Conservation (phyloP, 2,888 invertebrate species). For the Acanthacorydalis orientalis region DNA sequence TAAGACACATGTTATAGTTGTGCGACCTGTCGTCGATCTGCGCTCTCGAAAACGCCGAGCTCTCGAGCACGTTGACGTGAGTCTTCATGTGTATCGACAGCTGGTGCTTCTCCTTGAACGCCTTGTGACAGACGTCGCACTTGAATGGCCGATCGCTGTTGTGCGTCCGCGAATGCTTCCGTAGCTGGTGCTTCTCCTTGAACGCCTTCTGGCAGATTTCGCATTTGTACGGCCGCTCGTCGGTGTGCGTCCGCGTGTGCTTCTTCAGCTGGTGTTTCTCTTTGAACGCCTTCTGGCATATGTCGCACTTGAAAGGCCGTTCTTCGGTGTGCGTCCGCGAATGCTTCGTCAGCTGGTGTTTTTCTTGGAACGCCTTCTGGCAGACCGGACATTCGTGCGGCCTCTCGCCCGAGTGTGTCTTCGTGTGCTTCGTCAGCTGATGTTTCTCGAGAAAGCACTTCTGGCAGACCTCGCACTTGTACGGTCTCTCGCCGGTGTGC, state of each 20-base stretch:
- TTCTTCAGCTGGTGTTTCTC: neutral
- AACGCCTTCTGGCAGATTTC: conserved; percentile 4
- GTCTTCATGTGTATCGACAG: conserved; percentile 2
- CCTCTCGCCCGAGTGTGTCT: neutral
- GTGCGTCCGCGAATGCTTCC: conserved; percentile 1
- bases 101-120: conserved; percentile 1
- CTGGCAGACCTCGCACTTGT: neutral
- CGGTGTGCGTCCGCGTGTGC: conserved; percentile 1
- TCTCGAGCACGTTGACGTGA: neutral
- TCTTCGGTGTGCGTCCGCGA: conserved; percentile 2
- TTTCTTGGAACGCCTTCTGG: neutral
- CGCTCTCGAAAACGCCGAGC: neutral
- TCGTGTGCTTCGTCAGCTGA: neutral
- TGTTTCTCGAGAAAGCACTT: neutral
- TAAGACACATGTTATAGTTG: neutral
- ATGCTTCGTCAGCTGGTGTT: neutral
- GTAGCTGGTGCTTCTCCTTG: neutral
- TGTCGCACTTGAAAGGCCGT: conserved; percentile 2
- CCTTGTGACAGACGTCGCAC: neutral
- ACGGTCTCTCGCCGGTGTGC: neutral
- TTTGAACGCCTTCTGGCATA: conserved; percentile 2
- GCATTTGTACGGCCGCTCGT: conserved; percentile 3
- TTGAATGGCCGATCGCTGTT: conserved; percentile 2
- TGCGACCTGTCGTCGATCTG: neutral
- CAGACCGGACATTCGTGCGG: neutral